Percentiles rank a stretch among this genome's conserved stretches.
phyloP scores from a whole-genome alignment of 2,888 invertebrate species.

The Epinotia nisella region DNA sequence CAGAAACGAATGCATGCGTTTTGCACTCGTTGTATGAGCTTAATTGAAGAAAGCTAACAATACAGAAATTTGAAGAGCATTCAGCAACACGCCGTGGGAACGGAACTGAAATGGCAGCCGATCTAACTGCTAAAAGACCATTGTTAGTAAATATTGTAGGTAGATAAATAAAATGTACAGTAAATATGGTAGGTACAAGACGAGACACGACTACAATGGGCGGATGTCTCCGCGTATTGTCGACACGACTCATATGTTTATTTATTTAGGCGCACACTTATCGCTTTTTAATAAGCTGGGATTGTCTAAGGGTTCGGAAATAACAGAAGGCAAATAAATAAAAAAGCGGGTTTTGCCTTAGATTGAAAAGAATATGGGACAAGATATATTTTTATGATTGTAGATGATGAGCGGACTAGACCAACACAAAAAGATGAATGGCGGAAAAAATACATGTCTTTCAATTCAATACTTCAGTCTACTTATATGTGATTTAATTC shows the following conservation, averaged over 20 bases:
- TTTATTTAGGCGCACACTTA: slow-evolving; percentile 43
- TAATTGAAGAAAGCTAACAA: slow-evolving; percentile 11
- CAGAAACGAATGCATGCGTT: no score
- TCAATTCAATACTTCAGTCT: no score
- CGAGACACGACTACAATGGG: slow-evolving; percentile 59
- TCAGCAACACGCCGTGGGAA: slow-evolving; percentile 32
- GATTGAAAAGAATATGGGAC: not conserved
- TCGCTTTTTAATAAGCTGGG: slow-evolving; percentile 48
- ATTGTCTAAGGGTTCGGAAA: slow-evolving; percentile 17
- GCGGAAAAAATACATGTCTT: not conserved
- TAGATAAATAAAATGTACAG: slow-evolving; percentile 39
- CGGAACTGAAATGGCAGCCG: slow-evolving; percentile 19
- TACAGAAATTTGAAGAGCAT: slow-evolving; percentile 33
- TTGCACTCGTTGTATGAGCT: no score
- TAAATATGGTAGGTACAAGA: slow-evolving; percentile 38
- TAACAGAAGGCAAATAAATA: not conserved
- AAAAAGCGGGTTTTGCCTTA: not conserved
- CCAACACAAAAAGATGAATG: not conserved
- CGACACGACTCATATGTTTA: slow-evolving; percentile 53
- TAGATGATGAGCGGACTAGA: not conserved
- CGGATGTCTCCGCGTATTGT: slow-evolving; percentile 62
- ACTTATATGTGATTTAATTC: not conserved
- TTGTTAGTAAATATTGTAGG: slow-evolving; percentile 37
- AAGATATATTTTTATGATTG: not conserved
- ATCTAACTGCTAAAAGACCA: slow-evolving; percentile 28